Conservation (phyloP, 2,888 invertebrate genomes). For the Leistus spinibarbis region DNA sequence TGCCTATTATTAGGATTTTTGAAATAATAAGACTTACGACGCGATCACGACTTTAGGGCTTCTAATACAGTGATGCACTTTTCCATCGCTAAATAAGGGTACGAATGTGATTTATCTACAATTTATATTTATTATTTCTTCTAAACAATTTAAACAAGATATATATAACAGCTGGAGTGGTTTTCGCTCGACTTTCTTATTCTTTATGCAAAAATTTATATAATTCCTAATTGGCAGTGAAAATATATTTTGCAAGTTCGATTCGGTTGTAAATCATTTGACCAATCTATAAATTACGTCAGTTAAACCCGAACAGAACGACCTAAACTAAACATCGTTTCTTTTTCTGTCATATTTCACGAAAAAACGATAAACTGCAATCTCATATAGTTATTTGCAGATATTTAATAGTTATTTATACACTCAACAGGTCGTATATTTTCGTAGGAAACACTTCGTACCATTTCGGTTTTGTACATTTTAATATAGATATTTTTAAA, state of each 20-base stretch:
- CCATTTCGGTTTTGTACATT: not conserved
- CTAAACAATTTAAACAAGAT: no score
- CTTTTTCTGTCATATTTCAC: not conserved
- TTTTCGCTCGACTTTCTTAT: no score
- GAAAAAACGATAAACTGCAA: not conserved
- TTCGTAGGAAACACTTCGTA: not conserved
- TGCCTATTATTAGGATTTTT: no score
- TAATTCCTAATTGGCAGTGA: not conserved
- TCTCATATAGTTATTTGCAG: slow-evolving; percentile 29
- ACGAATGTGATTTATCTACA: no score
- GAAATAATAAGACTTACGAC: no score
- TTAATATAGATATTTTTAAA: not conserved
- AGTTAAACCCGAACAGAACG: not conserved
- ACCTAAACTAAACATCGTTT: not conserved
- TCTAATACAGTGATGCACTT: no score
- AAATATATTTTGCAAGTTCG: slow-evolving; percentile 19
- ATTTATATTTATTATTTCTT: no score
- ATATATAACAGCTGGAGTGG: no score
- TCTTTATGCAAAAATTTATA: no score
- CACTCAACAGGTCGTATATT: slow-evolving; percentile 31
- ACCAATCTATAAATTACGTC: not conserved
- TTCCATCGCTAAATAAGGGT: no score
- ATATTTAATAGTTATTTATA: slow-evolving; percentile 37
- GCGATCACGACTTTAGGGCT: no score
- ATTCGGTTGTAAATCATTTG: slow-evolving; percentile 33